A percentile compares a stretch with the other conserved stretches of the same genome.
phyloP scores from a whole-genome alignment of 2,113 vertebrate species.

The Eurystomus gularis region DNA sequence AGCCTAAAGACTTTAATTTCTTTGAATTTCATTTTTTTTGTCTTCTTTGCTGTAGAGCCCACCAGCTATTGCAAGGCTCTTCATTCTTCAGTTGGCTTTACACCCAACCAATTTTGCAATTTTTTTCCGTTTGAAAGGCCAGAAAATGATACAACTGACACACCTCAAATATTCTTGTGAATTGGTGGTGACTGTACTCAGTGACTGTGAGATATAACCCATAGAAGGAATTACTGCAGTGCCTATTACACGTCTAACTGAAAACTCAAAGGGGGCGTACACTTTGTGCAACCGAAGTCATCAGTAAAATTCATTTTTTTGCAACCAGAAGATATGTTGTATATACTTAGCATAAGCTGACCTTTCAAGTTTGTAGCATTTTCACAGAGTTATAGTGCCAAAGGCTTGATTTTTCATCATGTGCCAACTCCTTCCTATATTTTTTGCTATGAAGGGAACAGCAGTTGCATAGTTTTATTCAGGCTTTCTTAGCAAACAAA shows the following conservation, averaged over 20 bases:
- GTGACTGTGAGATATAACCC: not conserved
- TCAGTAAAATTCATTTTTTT: not conserved
- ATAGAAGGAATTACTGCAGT: not conserved
- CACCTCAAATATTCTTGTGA: not conserved
- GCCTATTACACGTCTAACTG: not conserved
- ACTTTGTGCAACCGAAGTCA: not conserved
- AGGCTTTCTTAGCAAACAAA: not conserved
- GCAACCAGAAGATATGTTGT: not conserved
- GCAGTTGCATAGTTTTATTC: not conserved
- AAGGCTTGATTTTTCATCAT: not conserved
- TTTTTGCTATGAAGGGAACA: not conserved
- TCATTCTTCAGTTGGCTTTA: not conserved
- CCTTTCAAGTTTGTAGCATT: not conserved
- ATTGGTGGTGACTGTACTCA: not conserved
- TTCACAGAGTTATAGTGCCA: not conserved
- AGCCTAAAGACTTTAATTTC: not conserved
- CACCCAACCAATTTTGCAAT: not conserved
- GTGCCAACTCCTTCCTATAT: not conserved
- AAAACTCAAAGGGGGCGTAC: not conserved
- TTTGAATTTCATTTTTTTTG: conserved; percentile 44
- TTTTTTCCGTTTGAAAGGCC: not conserved
- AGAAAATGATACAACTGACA: not conserved
- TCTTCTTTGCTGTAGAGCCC: not conserved
- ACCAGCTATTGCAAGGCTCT: not conserved
- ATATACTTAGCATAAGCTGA: not conserved